These are phyloP conservation scores for Verasper variegatus DNA, from an alignment of 2,113 vertebrate species.

Conservation along the genomic window DNA sequence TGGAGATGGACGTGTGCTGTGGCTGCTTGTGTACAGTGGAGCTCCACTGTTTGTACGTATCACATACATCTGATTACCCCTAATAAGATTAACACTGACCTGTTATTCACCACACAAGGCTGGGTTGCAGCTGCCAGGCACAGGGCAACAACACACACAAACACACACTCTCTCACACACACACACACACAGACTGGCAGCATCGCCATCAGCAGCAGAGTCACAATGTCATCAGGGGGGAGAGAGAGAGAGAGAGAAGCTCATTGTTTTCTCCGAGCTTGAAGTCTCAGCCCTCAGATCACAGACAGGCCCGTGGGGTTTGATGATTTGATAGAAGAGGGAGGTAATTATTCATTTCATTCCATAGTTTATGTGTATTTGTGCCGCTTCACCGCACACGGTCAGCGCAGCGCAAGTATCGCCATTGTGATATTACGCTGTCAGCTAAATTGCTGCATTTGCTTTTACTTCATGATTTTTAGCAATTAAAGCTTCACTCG, in stretches of 20 bases:
- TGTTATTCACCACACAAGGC: constrained; percentile 66
- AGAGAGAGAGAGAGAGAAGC: constrained; percentile 34
- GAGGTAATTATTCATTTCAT: constrained; percentile 76
- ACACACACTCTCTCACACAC: neutral
- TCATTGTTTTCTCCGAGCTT: constrained; percentile 68
- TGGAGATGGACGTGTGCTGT: constrained; percentile 35
- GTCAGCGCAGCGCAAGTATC: constrained; percentile 2
- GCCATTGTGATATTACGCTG: constrained; percentile 34
- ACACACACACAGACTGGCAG: constrained; percentile 30
- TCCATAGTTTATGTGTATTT: constrained; percentile 61
- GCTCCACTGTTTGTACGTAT: constrained; percentile 71
- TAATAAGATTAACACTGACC: constrained; percentile 74
- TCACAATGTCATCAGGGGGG: constrained; percentile 58
- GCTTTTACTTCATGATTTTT: constrained; percentile 27
- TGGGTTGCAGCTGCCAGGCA: constrained; percentile 20
- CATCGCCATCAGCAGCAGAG: constrained; percentile 62
- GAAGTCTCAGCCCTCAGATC: constrained; percentile 68
- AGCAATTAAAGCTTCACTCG: constrained; percentile 22
- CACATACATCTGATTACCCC: constrained; percentile 75
- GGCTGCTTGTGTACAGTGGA: constrained; percentile 38
- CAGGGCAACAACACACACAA: constrained; percentile 14
- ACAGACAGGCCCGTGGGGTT: constrained; percentile 65
- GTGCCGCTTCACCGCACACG: constrained; percentile 53
- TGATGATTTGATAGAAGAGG: constrained; percentile 70
- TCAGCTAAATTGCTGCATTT: constrained; percentile 30